Evolutionary conservation across 2,888 invertebrate species (phyloP), one percentile per base, ranked within the genome.

Genomic region (Meta bourneti): DNA sequence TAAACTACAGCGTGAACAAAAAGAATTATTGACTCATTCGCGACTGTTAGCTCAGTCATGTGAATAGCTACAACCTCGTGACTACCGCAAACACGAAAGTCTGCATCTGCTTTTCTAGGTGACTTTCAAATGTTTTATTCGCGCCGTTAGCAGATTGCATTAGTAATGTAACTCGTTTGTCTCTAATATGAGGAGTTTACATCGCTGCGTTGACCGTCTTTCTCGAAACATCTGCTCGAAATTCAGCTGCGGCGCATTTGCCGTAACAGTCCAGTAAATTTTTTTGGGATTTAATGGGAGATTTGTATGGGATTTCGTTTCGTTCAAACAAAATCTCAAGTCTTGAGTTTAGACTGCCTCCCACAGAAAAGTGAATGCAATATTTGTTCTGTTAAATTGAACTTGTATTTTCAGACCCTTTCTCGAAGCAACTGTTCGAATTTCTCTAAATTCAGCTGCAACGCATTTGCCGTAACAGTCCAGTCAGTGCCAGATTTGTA

Each of bases 1-100:
- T 84, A 84, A 84, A 84, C 84, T 74, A 75, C 71, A 74, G 83
- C 83, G 83, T 49, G 71, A 82, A 82, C 69, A 82, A 82, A n/a
- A 82, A 82, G 74, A 72, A 75, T 84, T 75, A 74, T 52, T 75
- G 61, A 61, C 61, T 61, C 61, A 61, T 9, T 61, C 61, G 61
- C 61, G 16, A 61, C 61, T 61, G 61, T 61, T 61, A 61, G 61
- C 71, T 52, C 20, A 84, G 84, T 84, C 84, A 84, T 84, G 74
- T 84, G 84, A 84, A 54, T 16, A 61, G n/a, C 78, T 52, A 52
- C 48, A 71, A 74, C 74, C 84, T 52, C 84, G 84, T 84, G 84
- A 84, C 74, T 83, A 34, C 34, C 52, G 74, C 83, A 83, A 74
- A 52, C 75, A 52, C 74, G 84, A 75, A 84, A 84, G 5, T 84